A percentile compares a stretch with the other conserved stretches of the same genome.
Evolutionary conservation across 2,888 invertebrate species (phyloP).

Genomic region (Dolichopus griseipennis): DNA sequence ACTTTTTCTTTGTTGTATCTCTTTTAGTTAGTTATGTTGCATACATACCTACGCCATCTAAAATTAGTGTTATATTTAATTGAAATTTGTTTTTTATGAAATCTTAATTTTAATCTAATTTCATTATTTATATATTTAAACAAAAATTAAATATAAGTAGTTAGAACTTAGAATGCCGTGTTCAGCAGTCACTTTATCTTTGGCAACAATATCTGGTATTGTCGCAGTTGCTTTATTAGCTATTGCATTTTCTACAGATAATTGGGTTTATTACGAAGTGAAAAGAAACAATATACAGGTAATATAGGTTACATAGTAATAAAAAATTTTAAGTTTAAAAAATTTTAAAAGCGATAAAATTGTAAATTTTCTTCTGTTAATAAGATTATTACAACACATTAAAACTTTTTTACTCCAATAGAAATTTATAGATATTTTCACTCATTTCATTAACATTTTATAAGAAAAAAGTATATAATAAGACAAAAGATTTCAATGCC

Average conservation of each 20-base stretch:
- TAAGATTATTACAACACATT: too few species aligned
- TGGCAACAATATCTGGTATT: constrained; percentile 92
- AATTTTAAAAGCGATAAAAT: too few species aligned
- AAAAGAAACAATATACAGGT: constrained; percentile 82
- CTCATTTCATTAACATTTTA: too few species aligned
- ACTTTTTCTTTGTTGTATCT: background rate
- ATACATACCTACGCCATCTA: background rate
- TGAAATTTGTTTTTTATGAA: background rate
- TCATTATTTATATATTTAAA: too few species aligned
- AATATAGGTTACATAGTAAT: constrained; percentile 25
- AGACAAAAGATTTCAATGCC: background rate
- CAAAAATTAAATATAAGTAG: too few species aligned
- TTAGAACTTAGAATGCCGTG: constrained; percentile 77
- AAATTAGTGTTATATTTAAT: background rate
- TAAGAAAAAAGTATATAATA: too few species aligned
- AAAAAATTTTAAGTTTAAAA: too few species aligned
- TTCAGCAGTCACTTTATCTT: constrained; percentile 87
- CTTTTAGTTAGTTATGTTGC: background rate
- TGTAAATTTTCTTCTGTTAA: too few species aligned
- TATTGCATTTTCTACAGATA: constrained; percentile 92
- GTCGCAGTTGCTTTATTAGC: constrained; percentile 86
- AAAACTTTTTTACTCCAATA: too few species aligned
- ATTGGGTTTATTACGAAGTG: constrained; percentile 93
- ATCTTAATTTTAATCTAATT: background rate
- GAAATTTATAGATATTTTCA: too few species aligned